Evolutionary conservation across 30 jellyfish, hydroid and myxozoan species (phyloP), one percentile per base, ranked within the genome.

Genomic region (Hydra vulgaris): DNA sequence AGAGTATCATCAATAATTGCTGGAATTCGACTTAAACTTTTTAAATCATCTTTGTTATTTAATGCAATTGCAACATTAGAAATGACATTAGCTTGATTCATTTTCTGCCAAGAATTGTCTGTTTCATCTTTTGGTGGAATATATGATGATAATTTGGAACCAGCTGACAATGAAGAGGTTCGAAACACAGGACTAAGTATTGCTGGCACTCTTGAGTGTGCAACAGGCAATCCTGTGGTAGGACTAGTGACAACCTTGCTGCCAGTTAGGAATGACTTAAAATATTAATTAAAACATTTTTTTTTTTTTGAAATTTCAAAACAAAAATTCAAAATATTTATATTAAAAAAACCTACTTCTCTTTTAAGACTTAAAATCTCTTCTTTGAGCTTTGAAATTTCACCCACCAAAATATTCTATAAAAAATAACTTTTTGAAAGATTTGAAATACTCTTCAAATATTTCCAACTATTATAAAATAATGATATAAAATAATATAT

Each of bases 1-100:
- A 88, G 71, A 25, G 94, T 73, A 54, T 87, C 96, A 54, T 83
- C 88, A 21, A 53, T 27, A 19, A 75, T 53, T 26, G 94, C 74
- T 81, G 88, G 52, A 0, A 85, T 78, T 25, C 26, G 22, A 21
- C 87, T 82, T 19, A 79, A 71, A 23, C 77, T 92, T 23, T 54
- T 83, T 54, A 53, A 74, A 21, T 74, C 96, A 12, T 81, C 68
- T 21, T 66, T 77, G 27, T 86, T 27, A 19, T 74, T 85, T 67
- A 82, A 88, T 24, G 89, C 94, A 53, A 82, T 83, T 22, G 93
- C 52, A 17, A 83, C 94, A n/a, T 81, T 82, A 19, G 96, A 70
- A 21, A 82, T 80, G 3, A 88, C 96, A 54, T 85, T 76, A 52
- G 94, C 96, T 83, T 88, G 96, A 26, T 88, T 82, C 79, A 83